Evolutionary conservation across 2,113 vertebrate genomes (phyloP).

Genomic region (Panurus biarmicus): DNA sequence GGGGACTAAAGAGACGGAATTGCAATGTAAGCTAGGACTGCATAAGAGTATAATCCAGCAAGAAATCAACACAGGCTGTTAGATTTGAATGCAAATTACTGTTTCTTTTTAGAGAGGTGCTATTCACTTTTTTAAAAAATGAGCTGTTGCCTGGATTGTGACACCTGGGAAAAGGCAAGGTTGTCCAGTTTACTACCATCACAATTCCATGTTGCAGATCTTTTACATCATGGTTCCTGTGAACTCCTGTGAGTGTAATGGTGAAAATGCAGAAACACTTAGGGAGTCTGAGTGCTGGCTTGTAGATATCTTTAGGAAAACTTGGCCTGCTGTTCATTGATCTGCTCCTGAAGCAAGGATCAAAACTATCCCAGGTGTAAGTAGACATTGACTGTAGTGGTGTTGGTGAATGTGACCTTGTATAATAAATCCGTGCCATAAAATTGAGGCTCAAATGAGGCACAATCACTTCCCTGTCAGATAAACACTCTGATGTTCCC

Average conservation of each 20-base stretch:
- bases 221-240: background rate
- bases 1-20: background rate
- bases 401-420: background rate
- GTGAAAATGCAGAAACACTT: background rate
- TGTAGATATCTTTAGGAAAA: background rate
- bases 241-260: background rate
- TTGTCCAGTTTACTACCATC: background rate
- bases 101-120: background rate
- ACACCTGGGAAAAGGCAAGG: background rate
- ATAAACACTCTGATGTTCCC: background rate
- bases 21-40: background rate
- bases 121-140: background rate
- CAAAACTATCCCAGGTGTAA: background rate
- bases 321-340: rapidly evolving
- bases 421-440: background rate
- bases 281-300: background rate
- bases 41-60: background rate
- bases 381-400: background rate
- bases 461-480: background rate
- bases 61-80: background rate
- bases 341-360: background rate
- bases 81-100: background rate
- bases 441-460: background rate
- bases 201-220: background rate
- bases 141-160: background rate